These are phyloP conservation scores for Promerops cafer DNA, from an alignment of 2,113 vertebrate genomes.

Conservation along the genomic window DNA sequence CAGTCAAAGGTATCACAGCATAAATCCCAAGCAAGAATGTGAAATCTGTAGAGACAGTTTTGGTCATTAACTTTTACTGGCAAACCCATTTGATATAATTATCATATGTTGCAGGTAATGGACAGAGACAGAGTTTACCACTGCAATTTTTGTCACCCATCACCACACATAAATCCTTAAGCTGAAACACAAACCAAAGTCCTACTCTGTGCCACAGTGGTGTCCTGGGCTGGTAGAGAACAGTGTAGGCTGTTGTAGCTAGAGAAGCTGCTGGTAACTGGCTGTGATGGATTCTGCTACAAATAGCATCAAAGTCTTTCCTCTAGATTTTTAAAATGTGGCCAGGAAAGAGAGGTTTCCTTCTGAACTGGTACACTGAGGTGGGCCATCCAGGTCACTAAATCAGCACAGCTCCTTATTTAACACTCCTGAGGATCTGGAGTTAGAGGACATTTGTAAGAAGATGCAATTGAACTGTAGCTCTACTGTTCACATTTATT, in stretches of 20 bases:
- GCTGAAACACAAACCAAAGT: not conserved
- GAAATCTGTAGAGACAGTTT: not conserved
- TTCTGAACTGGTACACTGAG: not conserved
- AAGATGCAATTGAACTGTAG: not conserved
- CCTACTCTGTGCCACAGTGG: not conserved
- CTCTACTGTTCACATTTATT: not conserved
- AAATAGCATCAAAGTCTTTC: not conserved
- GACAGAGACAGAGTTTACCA: not conserved
- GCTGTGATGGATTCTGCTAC: not conserved
- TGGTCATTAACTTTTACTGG: conserved; percentile 1
- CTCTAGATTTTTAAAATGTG: not conserved
- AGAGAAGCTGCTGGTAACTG: not conserved
- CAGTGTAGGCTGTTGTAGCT: not conserved
- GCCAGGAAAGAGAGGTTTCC: not conserved
- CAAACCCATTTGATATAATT: not conserved
- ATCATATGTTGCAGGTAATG: not conserved
- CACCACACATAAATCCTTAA: not conserved
- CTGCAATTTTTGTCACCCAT: not conserved
- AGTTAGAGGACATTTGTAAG: not conserved
- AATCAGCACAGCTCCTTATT: not conserved
- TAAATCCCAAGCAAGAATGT: not conserved
- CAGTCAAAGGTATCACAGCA: not conserved
- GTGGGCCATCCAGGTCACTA: not conserved
- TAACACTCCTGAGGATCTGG: not conserved
- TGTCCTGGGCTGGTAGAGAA: not conserved